Evolutionary conservation across 2,113 vertebrate genomes (phyloP).

Genomic region (Myanophis thanlyinensis): DNA sequence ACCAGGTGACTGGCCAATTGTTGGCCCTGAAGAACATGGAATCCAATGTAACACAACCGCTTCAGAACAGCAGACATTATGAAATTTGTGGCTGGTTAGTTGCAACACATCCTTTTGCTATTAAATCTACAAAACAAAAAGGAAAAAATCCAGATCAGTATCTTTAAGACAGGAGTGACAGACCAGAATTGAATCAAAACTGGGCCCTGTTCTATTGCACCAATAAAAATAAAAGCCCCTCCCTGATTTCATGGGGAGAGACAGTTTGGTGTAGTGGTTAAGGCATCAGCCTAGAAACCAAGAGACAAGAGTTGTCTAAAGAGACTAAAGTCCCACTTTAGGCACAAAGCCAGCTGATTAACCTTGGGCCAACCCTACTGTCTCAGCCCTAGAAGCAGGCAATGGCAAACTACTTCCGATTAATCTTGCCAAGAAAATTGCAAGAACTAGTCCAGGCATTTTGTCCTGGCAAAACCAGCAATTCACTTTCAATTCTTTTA

Average conservation of each 20-base stretch:
- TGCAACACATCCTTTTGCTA: background rate
- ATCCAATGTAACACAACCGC: slow-evolving; percentile 83
- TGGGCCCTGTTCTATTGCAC: background rate
- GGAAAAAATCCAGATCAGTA: background rate
- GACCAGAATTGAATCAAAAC: background rate
- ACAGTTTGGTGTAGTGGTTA: background rate
- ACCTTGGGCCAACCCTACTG: background rate
- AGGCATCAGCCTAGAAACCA: background rate
- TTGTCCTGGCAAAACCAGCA: background rate
- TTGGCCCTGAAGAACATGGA: slow-evolving; percentile 78
- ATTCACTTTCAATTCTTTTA: background rate
- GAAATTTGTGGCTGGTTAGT: background rate
- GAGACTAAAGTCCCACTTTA: background rate
- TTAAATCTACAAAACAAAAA: background rate
- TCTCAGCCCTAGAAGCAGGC: background rate
- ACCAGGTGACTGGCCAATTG: slow-evolving; percentile 75
- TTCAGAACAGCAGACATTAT: slow-evolving; percentile 80
- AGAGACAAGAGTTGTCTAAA: background rate
- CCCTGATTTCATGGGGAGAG: background rate
- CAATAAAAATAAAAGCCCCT: background rate
- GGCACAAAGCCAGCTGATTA: background rate
- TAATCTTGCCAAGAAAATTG: background rate
- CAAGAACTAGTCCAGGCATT: background rate
- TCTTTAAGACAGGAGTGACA: no score
- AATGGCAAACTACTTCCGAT: background rate